These are phyloP conservation scores for Oceanodroma tethys DNA, from an alignment of 2,113 vertebrate species.

Conservation along the genomic window DNA sequence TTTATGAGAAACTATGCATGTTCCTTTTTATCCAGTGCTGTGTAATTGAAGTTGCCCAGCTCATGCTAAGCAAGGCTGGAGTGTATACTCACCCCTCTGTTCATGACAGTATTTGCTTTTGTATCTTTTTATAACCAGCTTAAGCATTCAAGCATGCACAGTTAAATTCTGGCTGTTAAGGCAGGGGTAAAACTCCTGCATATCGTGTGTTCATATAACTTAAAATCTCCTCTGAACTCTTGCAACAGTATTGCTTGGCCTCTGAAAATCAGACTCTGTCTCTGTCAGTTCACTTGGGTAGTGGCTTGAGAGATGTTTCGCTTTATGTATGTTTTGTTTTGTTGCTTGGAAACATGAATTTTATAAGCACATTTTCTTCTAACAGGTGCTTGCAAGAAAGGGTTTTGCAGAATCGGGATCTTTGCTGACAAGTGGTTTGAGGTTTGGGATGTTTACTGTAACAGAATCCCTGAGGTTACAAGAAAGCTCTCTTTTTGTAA, in stretches of 20 bases:
- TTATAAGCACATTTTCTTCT: neutral
- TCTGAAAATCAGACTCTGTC: neutral
- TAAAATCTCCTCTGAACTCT: neutral
- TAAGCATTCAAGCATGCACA: neutral
- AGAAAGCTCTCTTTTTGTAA: neutral
- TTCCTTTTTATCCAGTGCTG: neutral
- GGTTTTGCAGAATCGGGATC: neutral
- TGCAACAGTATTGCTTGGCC: neutral
- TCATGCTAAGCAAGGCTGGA: neutral
- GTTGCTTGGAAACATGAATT: constrained; percentile 19
- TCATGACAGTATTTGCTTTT: neutral
- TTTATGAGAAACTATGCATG: neutral
- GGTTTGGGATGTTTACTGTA: neutral
- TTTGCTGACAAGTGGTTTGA: neutral
- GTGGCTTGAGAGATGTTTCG: neutral
- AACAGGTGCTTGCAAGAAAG: neutral
- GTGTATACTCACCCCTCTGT: neutral
- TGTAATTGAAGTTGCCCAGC: neutral
- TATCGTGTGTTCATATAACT: neutral
- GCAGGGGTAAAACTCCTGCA: neutral
- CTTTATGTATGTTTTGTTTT: neutral
- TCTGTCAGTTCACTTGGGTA: neutral
- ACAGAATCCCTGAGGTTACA: neutral
- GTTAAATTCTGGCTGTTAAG: neutral
- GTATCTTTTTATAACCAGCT: neutral